phyloP scores from a whole-genome alignment of 2,888 invertebrate genomes.

The Phrixothrix hirtus region DNA sequence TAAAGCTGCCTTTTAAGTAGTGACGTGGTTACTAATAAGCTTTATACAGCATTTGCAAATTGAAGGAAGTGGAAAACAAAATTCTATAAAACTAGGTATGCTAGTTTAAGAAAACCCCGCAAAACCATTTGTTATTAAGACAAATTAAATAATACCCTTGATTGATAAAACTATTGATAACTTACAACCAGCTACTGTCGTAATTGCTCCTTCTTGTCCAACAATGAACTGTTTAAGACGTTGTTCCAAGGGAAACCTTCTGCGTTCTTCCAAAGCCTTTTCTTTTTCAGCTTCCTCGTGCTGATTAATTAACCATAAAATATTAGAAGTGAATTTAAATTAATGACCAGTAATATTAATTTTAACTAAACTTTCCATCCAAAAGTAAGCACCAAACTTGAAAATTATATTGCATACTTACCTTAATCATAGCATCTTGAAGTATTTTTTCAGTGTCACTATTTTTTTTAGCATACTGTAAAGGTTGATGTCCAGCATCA shows the following conservation, averaged over 20 bases:
- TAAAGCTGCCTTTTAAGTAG: too few species aligned
- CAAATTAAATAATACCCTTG: background rate
- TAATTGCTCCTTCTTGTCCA: conserved; percentile 83
- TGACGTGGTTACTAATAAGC: too few species aligned
- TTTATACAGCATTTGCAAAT: too few species aligned
- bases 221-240: conserved; percentile 80
- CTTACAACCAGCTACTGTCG: conserved; percentile 73
- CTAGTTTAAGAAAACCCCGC: too few species aligned
- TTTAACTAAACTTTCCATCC: too few species aligned
- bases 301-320: conserved; percentile 44
- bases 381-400: too few species aligned
- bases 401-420: conserved; percentile 31
- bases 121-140: too few species aligned
- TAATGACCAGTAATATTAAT: too few species aligned
- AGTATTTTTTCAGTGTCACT: conserved; percentile 67
- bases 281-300: conserved; percentile 61
- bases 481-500: conserved; percentile 75
- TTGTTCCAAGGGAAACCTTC: conserved; percentile 81
- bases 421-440: conserved; percentile 58
- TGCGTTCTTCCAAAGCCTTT: conserved; percentile 76
- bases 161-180: background rate
- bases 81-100: background rate
- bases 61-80: background rate
- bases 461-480: conserved; percentile 72
- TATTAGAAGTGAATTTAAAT: too few species aligned